Percentiles rank a stretch among this genome's conserved stretches.
Conservation (phyloP, 2,797 vertebrate species). For the Bucorvus abyssinicus region DNA sequence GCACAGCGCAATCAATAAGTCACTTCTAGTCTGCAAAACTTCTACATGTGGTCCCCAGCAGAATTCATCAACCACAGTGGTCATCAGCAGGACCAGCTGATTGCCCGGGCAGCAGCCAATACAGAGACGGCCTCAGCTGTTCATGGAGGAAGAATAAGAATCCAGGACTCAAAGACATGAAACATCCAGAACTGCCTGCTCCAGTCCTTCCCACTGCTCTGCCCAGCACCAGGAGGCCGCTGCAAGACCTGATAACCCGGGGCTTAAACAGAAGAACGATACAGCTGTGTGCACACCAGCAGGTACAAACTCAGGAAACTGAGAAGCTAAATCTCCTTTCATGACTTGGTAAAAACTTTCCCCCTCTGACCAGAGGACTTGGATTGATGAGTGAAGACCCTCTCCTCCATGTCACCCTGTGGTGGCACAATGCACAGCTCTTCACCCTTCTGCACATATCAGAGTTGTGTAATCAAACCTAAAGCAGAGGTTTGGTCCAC, state of each 20-base stretch:
- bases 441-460: accelerated
- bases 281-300: neutral
- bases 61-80: neutral
- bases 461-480: neutral
- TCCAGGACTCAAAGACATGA: neutral
- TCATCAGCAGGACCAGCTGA: neutral
- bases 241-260: neutral
- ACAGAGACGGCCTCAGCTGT: neutral
- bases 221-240: neutral
- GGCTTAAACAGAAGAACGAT: neutral
- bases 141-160: neutral
- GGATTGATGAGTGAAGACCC: neutral
- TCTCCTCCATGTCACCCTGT: neutral
- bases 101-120: neutral
- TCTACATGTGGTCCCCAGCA: neutral
- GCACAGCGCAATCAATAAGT: neutral
- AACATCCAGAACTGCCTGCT: neutral
- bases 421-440: neutral
- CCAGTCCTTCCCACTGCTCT: neutral
- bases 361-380: neutral
- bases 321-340: neutral
- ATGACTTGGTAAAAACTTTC: neutral
- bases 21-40: neutral
- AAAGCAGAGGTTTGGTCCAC: neutral
- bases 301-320: neutral